These are phyloP conservation scores for Pteruthius melanotis DNA, from an alignment of 2,113 vertebrate species.

Conservation along the genomic window DNA sequence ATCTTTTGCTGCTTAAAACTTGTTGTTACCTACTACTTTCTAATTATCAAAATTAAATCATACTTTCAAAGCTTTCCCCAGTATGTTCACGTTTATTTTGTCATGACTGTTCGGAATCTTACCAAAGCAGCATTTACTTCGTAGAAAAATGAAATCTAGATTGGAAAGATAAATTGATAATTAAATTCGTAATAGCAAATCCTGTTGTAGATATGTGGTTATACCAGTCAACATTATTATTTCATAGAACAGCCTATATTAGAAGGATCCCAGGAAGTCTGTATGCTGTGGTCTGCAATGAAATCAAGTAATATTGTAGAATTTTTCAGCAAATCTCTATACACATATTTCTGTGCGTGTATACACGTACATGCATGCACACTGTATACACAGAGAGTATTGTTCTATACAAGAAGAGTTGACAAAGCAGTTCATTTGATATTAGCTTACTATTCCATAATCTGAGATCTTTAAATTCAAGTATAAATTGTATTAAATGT, in stretches of 20 bases:
- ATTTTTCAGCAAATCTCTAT: constrained; percentile 34
- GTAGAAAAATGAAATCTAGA: constrained; percentile 55
- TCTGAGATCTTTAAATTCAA: constrained; percentile 27
- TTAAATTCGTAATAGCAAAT: constrained; percentile 46
- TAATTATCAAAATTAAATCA: constrained; percentile 63
- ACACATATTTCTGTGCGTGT: constrained; percentile 54
- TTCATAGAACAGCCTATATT: constrained; percentile 62
- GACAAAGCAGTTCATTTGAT: constrained; percentile 68
- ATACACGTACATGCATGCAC: constrained; percentile 59
- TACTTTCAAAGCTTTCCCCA: constrained; percentile 68
- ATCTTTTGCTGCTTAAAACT: constrained; percentile 60
- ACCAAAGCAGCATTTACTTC: constrained; percentile 68
- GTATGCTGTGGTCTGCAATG: constrained; percentile 58
- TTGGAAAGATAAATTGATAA: constrained; percentile 29
- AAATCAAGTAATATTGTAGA: constrained; percentile 67
- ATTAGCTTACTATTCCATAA: constrained; percentile 49
- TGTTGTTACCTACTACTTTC: constrained; percentile 58
- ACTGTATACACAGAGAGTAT: constrained; percentile 60
- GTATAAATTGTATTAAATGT: constrained; percentile 41
- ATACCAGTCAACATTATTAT: constrained; percentile 37
- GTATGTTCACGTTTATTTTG: constrained; percentile 59
- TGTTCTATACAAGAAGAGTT: constrained; percentile 67
- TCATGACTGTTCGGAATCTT: constrained; percentile 57
- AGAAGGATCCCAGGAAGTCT: constrained; percentile 32
- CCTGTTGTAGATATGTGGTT: constrained; percentile 47